Evolutionary conservation across 2,797 vertebrate species (phyloP), one percentile per base, ranked within the genome.

Genomic region (Myiotriccus ornatus): DNA sequence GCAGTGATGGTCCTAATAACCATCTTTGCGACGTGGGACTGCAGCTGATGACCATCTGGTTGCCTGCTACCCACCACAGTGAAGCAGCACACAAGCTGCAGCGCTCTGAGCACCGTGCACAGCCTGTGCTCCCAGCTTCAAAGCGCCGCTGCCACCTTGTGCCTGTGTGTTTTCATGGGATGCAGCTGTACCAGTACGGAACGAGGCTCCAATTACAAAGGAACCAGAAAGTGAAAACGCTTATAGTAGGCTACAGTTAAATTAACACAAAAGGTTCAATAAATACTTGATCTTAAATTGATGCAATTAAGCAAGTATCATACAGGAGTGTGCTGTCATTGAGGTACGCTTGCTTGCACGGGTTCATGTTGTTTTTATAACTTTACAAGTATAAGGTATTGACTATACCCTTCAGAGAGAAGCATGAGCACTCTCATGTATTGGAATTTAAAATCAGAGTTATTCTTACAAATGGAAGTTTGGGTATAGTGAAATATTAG

Each of bases 1-100:
- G 0, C 0, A 1, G n/a, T 10, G 23, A 27, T 35, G 30, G 10
- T 52, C 55, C 14, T 28, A 25, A 30, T 35, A 27, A 22, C 19
- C 10, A 0, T 6, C 14, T 46, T 46, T 41, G 68, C 44, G 39
- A 24, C 28, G 37, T 57, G 43, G 24, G 49, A 18, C n/a, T 1
- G 1, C 60, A 34, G 24, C 37, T 84, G 79, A 7, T 44, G 53
- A 23, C 53, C 46, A 19, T 5, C 12, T 30, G 39, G 24, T 39
- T 62, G 19, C 20, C 41, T 44, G 43, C 3, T 79, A 50, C 49
- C 43, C 62, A n/a, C n/a, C 2, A 1, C 44, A 13, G n/a, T 30
- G 41, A 56, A 25, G 22, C 32, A 35, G 28, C 35, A 15, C 25
- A 9, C 25, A 44, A 12, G 32, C 47, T 50, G 35, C 35, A 17